Conservation (phyloP, 2,888 invertebrate species). For the Silvanus unidentatus region DNA sequence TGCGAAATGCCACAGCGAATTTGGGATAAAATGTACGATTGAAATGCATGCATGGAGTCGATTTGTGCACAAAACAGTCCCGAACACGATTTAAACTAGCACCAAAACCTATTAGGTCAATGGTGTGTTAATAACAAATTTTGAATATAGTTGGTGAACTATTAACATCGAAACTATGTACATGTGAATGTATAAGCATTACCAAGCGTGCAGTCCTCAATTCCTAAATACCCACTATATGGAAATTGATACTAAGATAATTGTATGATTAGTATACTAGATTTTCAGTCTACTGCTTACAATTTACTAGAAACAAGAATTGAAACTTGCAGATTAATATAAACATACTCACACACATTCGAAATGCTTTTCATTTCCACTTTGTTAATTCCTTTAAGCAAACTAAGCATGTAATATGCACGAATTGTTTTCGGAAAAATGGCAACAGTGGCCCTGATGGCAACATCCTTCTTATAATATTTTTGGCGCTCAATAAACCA, state of each 20-base stretch:
- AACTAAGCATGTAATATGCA: no score
- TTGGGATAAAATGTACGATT: not conserved
- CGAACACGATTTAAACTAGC: not conserved
- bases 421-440: no score
- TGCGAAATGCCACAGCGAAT: no score
- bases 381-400: no score
- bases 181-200: constrained; percentile 14
- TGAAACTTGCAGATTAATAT: no score
- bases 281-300: no score
- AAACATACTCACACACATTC: no score
- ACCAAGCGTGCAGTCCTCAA: constrained; percentile 10
- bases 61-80: not conserved
- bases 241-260: constrained; percentile 29
- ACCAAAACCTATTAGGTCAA: constrained; percentile 38
- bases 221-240: constrained; percentile 20
- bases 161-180: constrained; percentile 36
- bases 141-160: constrained; percentile 44
- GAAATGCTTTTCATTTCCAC: no score
- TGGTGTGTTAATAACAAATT: constrained; percentile 45
- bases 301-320: no score
- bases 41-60: constrained; percentile 3
- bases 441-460: no score
- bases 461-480: no score
- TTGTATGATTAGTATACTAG: constrained; percentile 19
- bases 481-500: no score